Evolutionary conservation across 30 jellyfish, hydroid and myxozoan genomes (phyloP).

Genomic region (Sanderia malayensis): DNA sequence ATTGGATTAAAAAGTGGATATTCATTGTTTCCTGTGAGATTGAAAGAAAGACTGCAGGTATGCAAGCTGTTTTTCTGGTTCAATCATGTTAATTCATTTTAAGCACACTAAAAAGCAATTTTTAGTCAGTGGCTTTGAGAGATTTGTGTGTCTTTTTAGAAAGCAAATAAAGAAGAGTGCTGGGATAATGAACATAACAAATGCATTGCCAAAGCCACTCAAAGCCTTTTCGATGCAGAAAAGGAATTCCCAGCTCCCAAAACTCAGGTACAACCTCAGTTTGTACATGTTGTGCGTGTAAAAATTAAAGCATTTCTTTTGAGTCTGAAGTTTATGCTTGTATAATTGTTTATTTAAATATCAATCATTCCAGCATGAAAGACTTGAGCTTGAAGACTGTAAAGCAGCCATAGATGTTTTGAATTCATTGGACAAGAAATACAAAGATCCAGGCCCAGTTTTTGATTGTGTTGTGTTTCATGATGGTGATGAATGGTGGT

Average conservation of each 20-base stretch:
- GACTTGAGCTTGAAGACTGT: conserved; percentile 64
- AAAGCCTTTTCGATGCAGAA: conserved; percentile 55
- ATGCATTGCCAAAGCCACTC: conserved; percentile 62
- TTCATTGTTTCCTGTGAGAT: conserved; percentile 61
- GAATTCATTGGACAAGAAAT: conserved; percentile 69
- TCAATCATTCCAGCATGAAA: conserved; percentile 72
- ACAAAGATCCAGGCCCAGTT: conserved; percentile 88
- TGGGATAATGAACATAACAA: conserved; percentile 69
- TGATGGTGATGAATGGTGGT: conserved; percentile 89
- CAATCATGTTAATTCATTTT: too few species aligned
- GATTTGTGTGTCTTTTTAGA: conserved; percentile 37
- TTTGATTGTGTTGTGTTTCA: conserved; percentile 92
- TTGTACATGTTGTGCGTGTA: too few species aligned
- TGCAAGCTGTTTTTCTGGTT: too few species aligned
- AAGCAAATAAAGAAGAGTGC: conserved; percentile 52
- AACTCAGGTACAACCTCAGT: conserved; percentile 70
- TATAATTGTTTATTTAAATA: neutral
- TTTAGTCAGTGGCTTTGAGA: neutral
- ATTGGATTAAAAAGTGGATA: conserved; percentile 74
- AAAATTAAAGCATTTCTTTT: too few species aligned
- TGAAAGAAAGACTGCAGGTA: conserved; percentile 73
- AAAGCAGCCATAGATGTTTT: conserved; percentile 79
- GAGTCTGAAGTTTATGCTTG: too few species aligned
- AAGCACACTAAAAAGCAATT: too few species aligned
- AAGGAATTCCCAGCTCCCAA: conserved; percentile 54